Evolutionary conservation across 2,888 invertebrate species (phyloP), one percentile per base, ranked within the genome.

Genomic region (Amphimallon solstitiale): DNA sequence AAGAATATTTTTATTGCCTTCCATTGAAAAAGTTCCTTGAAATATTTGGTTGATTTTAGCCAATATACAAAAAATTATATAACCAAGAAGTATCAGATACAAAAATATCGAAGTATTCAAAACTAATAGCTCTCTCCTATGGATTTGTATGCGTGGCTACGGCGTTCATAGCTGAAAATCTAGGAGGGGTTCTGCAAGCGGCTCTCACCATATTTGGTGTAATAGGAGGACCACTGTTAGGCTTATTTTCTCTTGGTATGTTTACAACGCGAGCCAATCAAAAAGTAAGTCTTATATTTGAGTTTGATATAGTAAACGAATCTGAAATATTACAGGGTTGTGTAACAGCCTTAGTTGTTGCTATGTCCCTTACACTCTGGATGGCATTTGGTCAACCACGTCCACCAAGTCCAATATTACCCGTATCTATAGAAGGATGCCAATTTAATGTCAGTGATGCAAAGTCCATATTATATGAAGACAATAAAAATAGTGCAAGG

Each of bases 101-200:
- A 1, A 78, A 76, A 46, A 80, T 86, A 0, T 80, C 88, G 0
- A 82, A 87, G 78, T 80, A 87, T 68, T 86, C 89, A 0, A 92
- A 92, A 81, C 56, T 90, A 12, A 83, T 91, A 12, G 93, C 94
- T 0, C 84, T 92, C 12, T 73, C 83, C 0, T 95, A 88, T 78
- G 97, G 97, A 0, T 75, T 90, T 0, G 71, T 92, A 1, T 94
- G 94, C 77, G 84, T 97, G 48, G 91, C 88, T 0, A 78, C 97
- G 37, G 94, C 97, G 0, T 95, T 94, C 79, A 75, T 94, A 4
- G 94, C 94, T 0, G 90, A 95, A 72, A 85, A 90, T 64, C 83
- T 96, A 48, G 95, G 94, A 0, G 93, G 93, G 0, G 86, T 97
- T n/a, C 84, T 97, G n/a, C 93, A 95, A 82, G 92, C 93, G 0